Conservation (phyloP, 2,888 invertebrate genomes). For the Epinotia brunnichana region DNA sequence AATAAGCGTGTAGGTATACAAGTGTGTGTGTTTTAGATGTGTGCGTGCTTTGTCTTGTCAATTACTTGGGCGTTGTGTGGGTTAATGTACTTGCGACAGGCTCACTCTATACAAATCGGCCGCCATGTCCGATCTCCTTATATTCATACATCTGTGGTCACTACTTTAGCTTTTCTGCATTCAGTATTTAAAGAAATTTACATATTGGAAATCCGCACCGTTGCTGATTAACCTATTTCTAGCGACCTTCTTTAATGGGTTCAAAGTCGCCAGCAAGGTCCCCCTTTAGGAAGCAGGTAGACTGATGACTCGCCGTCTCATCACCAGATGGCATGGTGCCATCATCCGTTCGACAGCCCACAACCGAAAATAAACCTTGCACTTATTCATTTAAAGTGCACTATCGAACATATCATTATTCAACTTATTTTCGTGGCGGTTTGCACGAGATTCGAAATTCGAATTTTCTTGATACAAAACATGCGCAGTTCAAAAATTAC, state of each 20-base stretch:
- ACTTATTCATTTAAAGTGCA: neutral
- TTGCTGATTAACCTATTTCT: constrained; percentile 32
- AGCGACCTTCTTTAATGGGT: constrained; percentile 52
- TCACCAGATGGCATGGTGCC: constrained; percentile 41
- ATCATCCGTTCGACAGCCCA: constrained; percentile 24
- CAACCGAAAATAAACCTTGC: constrained; percentile 20
- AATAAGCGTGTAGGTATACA: too few species aligned
- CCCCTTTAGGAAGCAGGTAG: constrained; percentile 59
- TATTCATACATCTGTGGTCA: too few species aligned
- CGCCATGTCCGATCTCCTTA: too few species aligned
- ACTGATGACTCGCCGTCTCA: constrained; percentile 45
- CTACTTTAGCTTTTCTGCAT: too few species aligned
- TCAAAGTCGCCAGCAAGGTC: constrained; percentile 66
- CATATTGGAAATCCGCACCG: neutral
- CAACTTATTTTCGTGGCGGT: constrained; percentile 31
- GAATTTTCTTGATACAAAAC: constrained; percentile 24
- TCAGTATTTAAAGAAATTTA: too few species aligned
- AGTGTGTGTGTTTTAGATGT: too few species aligned
- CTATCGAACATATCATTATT: neutral
- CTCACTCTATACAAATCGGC: too few species aligned
- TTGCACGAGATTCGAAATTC: constrained; percentile 25
- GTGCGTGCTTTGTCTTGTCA: too few species aligned
- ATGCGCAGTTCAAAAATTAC: neutral
- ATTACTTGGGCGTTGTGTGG: too few species aligned
- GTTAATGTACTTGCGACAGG: too few species aligned